Base-by-base conservation (phyloP, 2,113 vertebrate species). In the Geococcyx californianus region DNA sequence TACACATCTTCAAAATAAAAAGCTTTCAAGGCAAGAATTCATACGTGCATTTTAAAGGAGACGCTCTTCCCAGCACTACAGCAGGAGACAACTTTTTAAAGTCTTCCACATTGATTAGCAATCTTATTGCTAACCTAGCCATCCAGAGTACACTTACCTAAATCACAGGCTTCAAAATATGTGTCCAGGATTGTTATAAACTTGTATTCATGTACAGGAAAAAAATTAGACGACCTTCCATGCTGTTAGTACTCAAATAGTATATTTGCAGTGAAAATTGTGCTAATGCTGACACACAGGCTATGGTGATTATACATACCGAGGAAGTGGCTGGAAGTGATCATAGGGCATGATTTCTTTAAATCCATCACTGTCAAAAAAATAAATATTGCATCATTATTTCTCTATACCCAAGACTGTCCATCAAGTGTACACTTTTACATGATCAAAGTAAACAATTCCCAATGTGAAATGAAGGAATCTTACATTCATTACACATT, bases 321-420 rank as follows among this genome's bases (percentile, higher is more conserved):
- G 98, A 94, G 99, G 99, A 68, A 99, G 98, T 62, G 99, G 99
- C 82, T 99, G 99, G 97, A 98, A 99, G 95, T 99, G 99, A 97
- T 99, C 99, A 16, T 99, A 99, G 26, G 99, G 99, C 99, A 99
- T 99, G 95, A 99, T 99, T 98, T 99, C 99, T 95, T 99, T 99
- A 97, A 99, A 99, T 86, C 99, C 99, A 94, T 99, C 99, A 84
- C 99, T 99, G 97, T 72, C 95, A 97, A 98, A 56, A 84, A 97
- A 97, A 97, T 16, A 93, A 94, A 79, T 10, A 87, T 56, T 76
- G 84, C 24, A 87, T 51, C 49, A 75, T 94, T 90, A 97, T 79
- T 94, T 75, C 40, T 88, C 68, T n/a, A 70, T 60, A 64, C 26
- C 52, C 6, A 2, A 55, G 58, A 54, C 81, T 34, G 62, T 59